Evolutionary conservation across 2,797 vertebrate species (phyloP), one percentile per base, ranked within the genome.

Genomic region (Cichlasoma orientale): DNA sequence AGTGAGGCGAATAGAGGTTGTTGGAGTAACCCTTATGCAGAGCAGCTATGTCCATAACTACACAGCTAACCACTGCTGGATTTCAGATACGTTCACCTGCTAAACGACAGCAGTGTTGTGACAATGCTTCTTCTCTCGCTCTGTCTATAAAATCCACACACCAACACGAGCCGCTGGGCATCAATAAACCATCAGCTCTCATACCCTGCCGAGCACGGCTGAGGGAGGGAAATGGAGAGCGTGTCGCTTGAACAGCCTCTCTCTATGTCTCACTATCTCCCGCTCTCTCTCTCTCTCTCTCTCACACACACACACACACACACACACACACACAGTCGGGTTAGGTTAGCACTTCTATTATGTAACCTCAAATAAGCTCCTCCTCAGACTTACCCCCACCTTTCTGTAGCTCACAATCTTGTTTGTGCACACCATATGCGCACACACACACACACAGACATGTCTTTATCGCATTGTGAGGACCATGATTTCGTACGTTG

Each of bases 1-100:
- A 95, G 86, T 79, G 92, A 78, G 94, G 88, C 13, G 89, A 90
- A 88, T 93, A 95, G 81, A 91, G 78, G 85, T 73, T 91, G 73
- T 76, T 83, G 82, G 94, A 90, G 92, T 91, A 95, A 83, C 91
- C 89, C 88, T 94, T 94, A 58, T 88, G 92, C 73, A 95, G 83
- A 56, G 92, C 90, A 76, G 92, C 91, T 75, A 95, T 21, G 83
- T 96, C 95, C 95, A 96, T 96, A 13, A 79, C 92, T 80, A 54
- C 79, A 78, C 77, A 52, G 83, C 74, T 72, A 19, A 41, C 25
- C 73, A 2, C 71, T 52, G 86, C 52, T 23, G 19, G 82, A 78
- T 70, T 66, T 13, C 52, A 56, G 54, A 72, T 18, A 4, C 5
- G 77, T 80, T 68, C 56, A 16, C 56, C 74, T 31, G 74, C 82